A percentile compares a stretch with the other conserved stretches of the same genome.
These are phyloP conservation scores for Parotocinclus haroldoi DNA, from an alignment of 2,797 vertebrate genomes.

Conservation along the genomic window DNA sequence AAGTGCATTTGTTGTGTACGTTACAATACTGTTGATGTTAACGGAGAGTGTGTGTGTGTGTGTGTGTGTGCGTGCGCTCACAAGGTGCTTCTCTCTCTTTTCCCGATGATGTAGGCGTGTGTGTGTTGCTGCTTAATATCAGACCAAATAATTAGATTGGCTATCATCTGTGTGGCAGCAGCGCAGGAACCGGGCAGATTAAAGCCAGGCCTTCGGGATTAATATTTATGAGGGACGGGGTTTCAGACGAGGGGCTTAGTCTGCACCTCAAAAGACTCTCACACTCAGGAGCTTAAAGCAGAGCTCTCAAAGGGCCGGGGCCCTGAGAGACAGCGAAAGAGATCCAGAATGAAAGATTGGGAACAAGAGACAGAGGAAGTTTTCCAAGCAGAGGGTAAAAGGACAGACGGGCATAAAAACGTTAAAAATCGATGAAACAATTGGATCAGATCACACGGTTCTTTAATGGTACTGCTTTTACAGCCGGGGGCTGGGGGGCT, in stretches of 20 bases:
- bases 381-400: slow-evolving; percentile 1
- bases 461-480: no score
- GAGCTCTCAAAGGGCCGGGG: slow-evolving; percentile 41
- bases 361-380: neutral
- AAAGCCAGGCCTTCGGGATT: slow-evolving; percentile 80
- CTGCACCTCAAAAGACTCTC: slow-evolving; percentile 64
- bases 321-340: slow-evolving; percentile 19
- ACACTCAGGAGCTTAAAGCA: slow-evolving; percentile 49
- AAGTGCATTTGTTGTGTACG: slow-evolving; percentile 34
- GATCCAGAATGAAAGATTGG: neutral
- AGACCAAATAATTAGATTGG: slow-evolving; percentile 98
- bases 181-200: slow-evolving; percentile 93
- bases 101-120: slow-evolving; percentile 26
- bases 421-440: no score
- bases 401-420: no score
- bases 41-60: slow-evolving; percentile 38
- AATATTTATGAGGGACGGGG: slow-evolving; percentile 89
- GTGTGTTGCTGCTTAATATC: slow-evolving; percentile 79
- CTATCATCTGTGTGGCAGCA: slow-evolving; percentile 89
- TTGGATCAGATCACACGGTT: no score
- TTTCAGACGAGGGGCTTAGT: slow-evolving; percentile 67
- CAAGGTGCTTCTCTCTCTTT: slow-evolving; percentile 33
- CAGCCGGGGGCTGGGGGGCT: no score
- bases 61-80: slow-evolving; percentile 51
- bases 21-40: slow-evolving; percentile 42